Evolutionary conservation across 2,797 vertebrate genomes (phyloP).

Genomic region (Myotis myotis): DNA sequence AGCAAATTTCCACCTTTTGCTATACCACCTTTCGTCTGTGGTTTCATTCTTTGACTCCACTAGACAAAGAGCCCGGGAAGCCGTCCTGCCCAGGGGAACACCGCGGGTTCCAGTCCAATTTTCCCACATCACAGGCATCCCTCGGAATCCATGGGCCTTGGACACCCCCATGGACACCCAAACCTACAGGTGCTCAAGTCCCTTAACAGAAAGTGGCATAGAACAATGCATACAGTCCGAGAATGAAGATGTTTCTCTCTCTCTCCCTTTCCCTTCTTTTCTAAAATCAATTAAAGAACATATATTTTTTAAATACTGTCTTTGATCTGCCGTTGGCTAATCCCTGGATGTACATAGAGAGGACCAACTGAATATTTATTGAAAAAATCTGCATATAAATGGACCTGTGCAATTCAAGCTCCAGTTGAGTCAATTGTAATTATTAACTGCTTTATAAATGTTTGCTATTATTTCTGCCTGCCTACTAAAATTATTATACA

Average conservation of each 20-base stretch:
- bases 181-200: background rate
- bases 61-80: no score
- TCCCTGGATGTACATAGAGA: background rate
- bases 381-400: background rate
- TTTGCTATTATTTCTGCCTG: constrained; percentile 31
- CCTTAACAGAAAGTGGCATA: background rate
- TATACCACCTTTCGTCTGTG: no score
- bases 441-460: constrained; percentile 41
- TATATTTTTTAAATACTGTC: background rate
- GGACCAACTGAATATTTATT: background rate
- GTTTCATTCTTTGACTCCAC: no score
- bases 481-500: background rate
- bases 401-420: background rate
- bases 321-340: background rate
- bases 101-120: no score
- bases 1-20: no score
- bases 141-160: background rate
- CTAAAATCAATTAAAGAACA: background rate
- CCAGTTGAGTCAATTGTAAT: background rate
- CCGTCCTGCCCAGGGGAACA: no score
- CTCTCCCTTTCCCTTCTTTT: background rate
- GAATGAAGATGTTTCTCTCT: background rate
- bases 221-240: background rate
- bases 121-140: no score
- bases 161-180: background rate